These are phyloP conservation scores for Drosophila meridionalis DNA, from an alignment of 2,888 invertebrate species.

Conservation along the genomic window DNA sequence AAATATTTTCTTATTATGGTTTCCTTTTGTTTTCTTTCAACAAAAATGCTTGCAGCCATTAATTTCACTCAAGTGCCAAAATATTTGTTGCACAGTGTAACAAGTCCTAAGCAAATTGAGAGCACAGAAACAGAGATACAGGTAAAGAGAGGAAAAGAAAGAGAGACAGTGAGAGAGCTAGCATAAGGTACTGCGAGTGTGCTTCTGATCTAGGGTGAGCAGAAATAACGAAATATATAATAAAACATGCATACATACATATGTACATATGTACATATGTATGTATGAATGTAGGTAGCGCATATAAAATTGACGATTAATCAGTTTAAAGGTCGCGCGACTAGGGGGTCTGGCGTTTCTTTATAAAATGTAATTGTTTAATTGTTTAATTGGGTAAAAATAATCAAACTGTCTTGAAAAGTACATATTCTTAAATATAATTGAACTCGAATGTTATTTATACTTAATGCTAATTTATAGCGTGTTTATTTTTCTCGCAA, in stretches of 20 bases:
- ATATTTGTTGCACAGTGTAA: not conserved
- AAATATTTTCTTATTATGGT: too few species aligned
- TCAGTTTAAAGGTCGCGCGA: conserved; percentile 70
- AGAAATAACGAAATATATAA: conserved; percentile 7
- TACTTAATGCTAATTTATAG: not conserved
- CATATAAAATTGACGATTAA: conserved; percentile 36
- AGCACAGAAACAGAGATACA: not conserved
- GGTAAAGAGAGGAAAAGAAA: not conserved
- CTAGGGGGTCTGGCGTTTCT: conserved; percentile 11
- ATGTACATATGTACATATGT: not conserved
- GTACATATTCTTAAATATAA: not conserved
- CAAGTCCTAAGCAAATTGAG: conserved; percentile 3
- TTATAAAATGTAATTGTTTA: conserved; percentile 5
- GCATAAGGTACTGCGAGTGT: conserved; percentile 6
- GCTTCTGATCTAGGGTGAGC: conserved; percentile 14
- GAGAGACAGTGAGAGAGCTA: not conserved
- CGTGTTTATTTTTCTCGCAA: not conserved
- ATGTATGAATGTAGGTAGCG: not conserved
- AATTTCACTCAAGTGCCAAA: not conserved
- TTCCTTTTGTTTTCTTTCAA: not conserved
- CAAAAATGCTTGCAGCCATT: not conserved
- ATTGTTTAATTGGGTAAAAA: conserved; percentile 17
- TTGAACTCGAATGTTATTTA: not conserved
- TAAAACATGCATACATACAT: not conserved
- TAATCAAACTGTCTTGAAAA: not conserved